Evolutionary conservation across 2,113 vertebrate species (phyloP).

Genomic region (Pseudolaguvia tuberculata): DNA sequence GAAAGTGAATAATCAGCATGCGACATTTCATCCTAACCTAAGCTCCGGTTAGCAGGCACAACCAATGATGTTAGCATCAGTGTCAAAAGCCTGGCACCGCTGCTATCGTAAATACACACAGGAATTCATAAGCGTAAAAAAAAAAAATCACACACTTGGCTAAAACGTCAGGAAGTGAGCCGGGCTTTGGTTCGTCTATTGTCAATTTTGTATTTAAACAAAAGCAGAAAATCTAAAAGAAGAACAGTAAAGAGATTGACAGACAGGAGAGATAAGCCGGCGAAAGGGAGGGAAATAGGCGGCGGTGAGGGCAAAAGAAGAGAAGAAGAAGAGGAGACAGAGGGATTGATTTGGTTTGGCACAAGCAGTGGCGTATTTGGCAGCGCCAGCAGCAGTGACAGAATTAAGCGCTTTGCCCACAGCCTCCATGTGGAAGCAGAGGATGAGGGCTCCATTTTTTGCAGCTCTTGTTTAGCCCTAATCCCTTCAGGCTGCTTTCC

Average conservation of each 20-base stretch:
- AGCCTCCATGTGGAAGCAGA: constrained; percentile 68
- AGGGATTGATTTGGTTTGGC: constrained; percentile 48
- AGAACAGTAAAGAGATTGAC: constrained; percentile 33
- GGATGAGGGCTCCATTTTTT: constrained; percentile 60
- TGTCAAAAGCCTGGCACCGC: constrained; percentile 24
- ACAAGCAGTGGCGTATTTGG: constrained; percentile 27
- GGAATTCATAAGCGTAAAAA: constrained; percentile 10
- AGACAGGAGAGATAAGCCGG: constrained; percentile 15
- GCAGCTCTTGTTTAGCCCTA: constrained; percentile 62
- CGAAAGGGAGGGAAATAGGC: neutral
- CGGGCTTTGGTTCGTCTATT: constrained; percentile 62
- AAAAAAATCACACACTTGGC: constrained; percentile 23
- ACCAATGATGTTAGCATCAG: constrained; percentile 40
- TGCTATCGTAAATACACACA: neutral
- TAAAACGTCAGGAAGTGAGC: constrained; percentile 58
- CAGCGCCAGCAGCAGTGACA: constrained; percentile 40
- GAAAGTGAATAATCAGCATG: constrained; percentile 47
- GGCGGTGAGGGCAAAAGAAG: constrained; percentile 55
- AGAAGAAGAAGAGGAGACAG: constrained; percentile 40
- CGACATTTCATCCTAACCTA: constrained; percentile 32
- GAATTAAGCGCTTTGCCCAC: constrained; percentile 58
- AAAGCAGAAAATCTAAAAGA: constrained; percentile 29
- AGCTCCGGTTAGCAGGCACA: constrained; percentile 31
- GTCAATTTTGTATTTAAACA: constrained; percentile 61
- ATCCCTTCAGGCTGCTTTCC: constrained; percentile 70